These are phyloP conservation scores for Triplophysa siluroides DNA, from an alignment of 2,113 vertebrate genomes.

Conservation along the genomic window DNA sequence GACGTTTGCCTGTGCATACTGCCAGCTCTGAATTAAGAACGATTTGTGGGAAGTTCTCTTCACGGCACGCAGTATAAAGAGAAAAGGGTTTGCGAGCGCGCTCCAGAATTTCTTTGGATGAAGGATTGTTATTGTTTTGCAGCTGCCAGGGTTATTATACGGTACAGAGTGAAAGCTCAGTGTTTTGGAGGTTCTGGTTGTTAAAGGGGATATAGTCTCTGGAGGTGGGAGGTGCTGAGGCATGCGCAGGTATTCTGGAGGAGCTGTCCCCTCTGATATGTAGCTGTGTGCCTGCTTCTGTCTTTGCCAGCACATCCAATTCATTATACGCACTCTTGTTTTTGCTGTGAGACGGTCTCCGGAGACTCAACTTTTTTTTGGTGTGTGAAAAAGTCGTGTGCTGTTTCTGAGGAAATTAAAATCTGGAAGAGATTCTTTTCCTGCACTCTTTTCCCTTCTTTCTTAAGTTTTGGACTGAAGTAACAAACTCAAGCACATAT, in stretches of 20 bases:
- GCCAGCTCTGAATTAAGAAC: slow-evolving; percentile 30
- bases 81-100: neutral
- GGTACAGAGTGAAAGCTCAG: neutral
- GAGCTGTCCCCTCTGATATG: slow-evolving; percentile 38
- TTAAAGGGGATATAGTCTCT: slow-evolving; percentile 34
- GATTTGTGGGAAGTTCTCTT: slow-evolving; percentile 28
- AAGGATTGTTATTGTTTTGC: slow-evolving; percentile 13
- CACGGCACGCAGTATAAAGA: slow-evolving; percentile 23
- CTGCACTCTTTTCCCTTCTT: neutral
- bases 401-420: slow-evolving; percentile 9
- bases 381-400: slow-evolving; percentile 15
- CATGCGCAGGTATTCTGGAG: slow-evolving; percentile 28
- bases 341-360: slow-evolving; percentile 35
- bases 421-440: neutral
- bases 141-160: slow-evolving; percentile 26
- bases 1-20: neutral
- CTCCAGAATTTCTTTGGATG: slow-evolving; percentile 1
- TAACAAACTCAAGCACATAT: neutral
- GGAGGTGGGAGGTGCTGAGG: neutral
- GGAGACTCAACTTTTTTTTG: slow-evolving; percentile 23
- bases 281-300: slow-evolving; percentile 21
- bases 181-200: slow-evolving; percentile 29
- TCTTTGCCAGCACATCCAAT: slow-evolving; percentile 36
- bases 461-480: neutral
- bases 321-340: slow-evolving; percentile 45